A percentile compares a stretch with the other conserved stretches of the same genome.
These are phyloP conservation scores for Peromyscus maniculatus DNA, from an alignment of 2,113 vertebrate genomes.

Conservation along the genomic window DNA sequence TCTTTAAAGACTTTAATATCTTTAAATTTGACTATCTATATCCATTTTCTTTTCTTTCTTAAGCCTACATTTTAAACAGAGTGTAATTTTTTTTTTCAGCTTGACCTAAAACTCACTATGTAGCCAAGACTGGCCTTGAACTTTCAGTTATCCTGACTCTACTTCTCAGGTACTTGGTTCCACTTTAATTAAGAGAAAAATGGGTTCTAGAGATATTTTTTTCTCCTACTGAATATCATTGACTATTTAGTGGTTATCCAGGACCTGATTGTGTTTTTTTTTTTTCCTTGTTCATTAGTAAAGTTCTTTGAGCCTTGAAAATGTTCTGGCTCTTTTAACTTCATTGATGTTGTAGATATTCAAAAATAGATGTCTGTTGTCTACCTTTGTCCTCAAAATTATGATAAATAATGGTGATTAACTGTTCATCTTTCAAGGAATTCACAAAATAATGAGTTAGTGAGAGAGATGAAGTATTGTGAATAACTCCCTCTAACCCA, in stretches of 20 bases:
- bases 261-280: constrained; percentile 41
- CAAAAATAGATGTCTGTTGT: constrained; percentile 34
- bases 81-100: not conserved
- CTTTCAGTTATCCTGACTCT: too few species aligned
- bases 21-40: too few species aligned
- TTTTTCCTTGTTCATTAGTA: constrained; percentile 25
- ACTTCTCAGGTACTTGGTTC: not conserved
- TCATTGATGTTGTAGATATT: constrained; percentile 15
- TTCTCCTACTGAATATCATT: not conserved
- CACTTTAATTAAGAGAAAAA: constrained; percentile 15
- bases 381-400: constrained; percentile 24
- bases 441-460: constrained; percentile 28
- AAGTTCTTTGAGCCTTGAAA: constrained; percentile 30
- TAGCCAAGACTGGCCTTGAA: not conserved
- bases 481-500: not conserved
- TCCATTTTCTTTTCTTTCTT: too few species aligned
- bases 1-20: too few species aligned
- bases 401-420: constrained; percentile 43
- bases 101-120: not conserved
- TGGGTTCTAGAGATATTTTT: not conserved
- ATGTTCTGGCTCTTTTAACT: constrained; percentile 21
- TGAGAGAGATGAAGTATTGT: not conserved
- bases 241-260: not conserved
- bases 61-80: too few species aligned
- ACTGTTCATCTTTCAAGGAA: constrained; percentile 9